A percentile compares a stretch with the other conserved stretches of the same genome.
Evolutionary conservation across 2,888 invertebrate species (phyloP).

Genomic region (Eristalis intricaria): DNA sequence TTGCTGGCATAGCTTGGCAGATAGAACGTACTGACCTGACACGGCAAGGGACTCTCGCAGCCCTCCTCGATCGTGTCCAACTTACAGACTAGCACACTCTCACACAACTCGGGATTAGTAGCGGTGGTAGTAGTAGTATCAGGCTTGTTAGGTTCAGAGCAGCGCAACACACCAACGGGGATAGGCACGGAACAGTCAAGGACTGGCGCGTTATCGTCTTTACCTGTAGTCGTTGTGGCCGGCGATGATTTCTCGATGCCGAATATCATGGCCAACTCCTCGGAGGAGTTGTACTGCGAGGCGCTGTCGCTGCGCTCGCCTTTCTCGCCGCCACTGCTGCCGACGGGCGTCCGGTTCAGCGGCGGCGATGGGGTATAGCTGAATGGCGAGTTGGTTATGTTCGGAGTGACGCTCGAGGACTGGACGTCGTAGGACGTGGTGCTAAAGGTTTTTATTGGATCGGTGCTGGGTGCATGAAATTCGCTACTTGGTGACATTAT

Average conservation of each 20-base stretch:
- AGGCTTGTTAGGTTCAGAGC: conserved; percentile 68
- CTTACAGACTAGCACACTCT: conserved; percentile 76
- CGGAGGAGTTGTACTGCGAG: conserved; percentile 86
- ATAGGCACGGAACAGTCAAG: conserved; percentile 65
- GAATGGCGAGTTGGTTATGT: conserved; percentile 75
- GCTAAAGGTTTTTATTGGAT: conserved; percentile 81
- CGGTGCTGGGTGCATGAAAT: conserved; percentile 80
- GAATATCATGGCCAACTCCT: conserved; percentile 85
- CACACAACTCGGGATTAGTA: conserved; percentile 71
- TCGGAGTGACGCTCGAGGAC: conserved; percentile 78
- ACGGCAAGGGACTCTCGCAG: conserved; percentile 26
- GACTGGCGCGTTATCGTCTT: conserved; percentile 66
- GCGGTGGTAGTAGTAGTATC: conserved; percentile 71
- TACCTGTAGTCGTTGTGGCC: conserved; percentile 75
- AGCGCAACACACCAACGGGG: conserved; percentile 68
- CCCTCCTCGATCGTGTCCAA: conserved; percentile 77
- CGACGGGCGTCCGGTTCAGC: conserved; percentile 77
- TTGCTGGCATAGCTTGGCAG: conserved; percentile 78
- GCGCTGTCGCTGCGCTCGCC: conserved; percentile 77
- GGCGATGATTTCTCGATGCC: conserved; percentile 80
- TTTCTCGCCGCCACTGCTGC: conserved; percentile 62
- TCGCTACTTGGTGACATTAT: conserved; percentile 81
- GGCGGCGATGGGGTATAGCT: conserved; percentile 78
- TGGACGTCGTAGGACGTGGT: conserved; percentile 81
- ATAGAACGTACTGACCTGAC: conserved; percentile 48